Evolutionary conservation across 2,888 invertebrate species (phyloP).

Genomic region (Patella ulyssiponensis): DNA sequence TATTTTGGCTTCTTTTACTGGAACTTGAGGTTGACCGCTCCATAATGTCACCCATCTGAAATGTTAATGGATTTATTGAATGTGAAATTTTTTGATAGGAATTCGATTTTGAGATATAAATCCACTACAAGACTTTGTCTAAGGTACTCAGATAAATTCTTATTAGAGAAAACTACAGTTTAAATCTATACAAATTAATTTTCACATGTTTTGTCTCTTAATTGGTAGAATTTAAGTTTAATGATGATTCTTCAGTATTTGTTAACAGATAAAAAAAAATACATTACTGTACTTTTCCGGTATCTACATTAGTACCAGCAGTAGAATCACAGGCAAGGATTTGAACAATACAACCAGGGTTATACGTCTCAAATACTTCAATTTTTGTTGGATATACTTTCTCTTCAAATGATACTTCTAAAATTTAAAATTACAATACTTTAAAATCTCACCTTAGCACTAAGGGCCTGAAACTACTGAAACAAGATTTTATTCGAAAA

Average conservation of each 20-base stretch:
- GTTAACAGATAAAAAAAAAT: not conserved
- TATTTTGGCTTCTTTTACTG: slow-evolving; percentile 79
- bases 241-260: too few relatives aligned
- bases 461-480: too few relatives aligned
- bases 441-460: too few relatives aligned
- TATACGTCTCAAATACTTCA: slow-evolving; percentile 70
- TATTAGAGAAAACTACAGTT: not conserved
- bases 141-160: too few relatives aligned
- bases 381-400: slow-evolving; percentile 60
- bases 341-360: slow-evolving; percentile 69
- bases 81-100: too few relatives aligned
- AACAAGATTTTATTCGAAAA: too few relatives aligned
- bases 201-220: not conserved
- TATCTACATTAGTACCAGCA: slow-evolving; percentile 56
- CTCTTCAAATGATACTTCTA: slow-evolving; percentile 63
- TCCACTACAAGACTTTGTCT: too few relatives aligned
- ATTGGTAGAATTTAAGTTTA: too few relatives aligned
- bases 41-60: slow-evolving; percentile 82
- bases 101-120: too few relatives aligned
- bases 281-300: slow-evolving; percentile 47
- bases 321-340: slow-evolving; percentile 64
- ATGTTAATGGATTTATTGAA: slow-evolving; percentile 42
- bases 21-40: slow-evolving; percentile 80
- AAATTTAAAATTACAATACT: slow-evolving; percentile 28
- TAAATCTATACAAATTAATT: not conserved